Evolutionary conservation across 2,888 invertebrate genomes (phyloP).

Genomic region (Caenorhabditis angaria): DNA sequence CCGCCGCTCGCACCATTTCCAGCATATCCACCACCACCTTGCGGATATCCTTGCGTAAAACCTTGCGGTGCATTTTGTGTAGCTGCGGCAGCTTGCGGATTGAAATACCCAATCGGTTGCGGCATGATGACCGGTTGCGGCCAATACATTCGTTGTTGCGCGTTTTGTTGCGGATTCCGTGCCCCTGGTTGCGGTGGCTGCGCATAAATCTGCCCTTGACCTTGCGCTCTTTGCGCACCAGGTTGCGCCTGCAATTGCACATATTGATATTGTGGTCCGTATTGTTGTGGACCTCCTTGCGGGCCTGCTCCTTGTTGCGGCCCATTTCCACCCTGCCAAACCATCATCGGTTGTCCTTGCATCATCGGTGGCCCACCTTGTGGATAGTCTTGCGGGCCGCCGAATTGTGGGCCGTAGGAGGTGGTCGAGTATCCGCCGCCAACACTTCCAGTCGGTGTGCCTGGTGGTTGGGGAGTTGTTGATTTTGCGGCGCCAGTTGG

Average conservation of each 20-base stretch:
- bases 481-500: slow-evolving; percentile 41
- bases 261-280: neutral
- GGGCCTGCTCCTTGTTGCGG: too few relatives aligned
- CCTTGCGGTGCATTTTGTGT: slow-evolving; percentile 12
- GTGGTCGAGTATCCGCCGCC: slow-evolving; percentile 7
- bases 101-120: slow-evolving; percentile 4
- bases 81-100: slow-evolving; percentile 1
- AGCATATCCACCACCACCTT: too few relatives aligned
- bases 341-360: slow-evolving; percentile 3
- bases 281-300: slow-evolving; percentile 5
- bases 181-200: neutral
- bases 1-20: too few relatives aligned
- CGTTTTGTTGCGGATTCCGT: neutral
- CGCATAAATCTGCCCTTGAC: neutral
- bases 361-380: slow-evolving; percentile 1
- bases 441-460: slow-evolving; percentile 41
- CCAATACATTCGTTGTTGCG: neutral
- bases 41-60: slow-evolving; percentile 14
- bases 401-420: too few relatives aligned
- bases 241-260: neutral
- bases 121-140: neutral
- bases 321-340: neutral
- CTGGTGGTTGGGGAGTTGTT: slow-evolving; percentile 41
- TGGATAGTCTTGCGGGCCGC: neutral
- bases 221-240: slow-evolving; percentile 1